Percentiles rank a stretch among this genome's conserved stretches.
These are phyloP conservation scores for Buteo buteo DNA, from an alignment of 2,113 vertebrate species.

Conservation along the genomic window DNA sequence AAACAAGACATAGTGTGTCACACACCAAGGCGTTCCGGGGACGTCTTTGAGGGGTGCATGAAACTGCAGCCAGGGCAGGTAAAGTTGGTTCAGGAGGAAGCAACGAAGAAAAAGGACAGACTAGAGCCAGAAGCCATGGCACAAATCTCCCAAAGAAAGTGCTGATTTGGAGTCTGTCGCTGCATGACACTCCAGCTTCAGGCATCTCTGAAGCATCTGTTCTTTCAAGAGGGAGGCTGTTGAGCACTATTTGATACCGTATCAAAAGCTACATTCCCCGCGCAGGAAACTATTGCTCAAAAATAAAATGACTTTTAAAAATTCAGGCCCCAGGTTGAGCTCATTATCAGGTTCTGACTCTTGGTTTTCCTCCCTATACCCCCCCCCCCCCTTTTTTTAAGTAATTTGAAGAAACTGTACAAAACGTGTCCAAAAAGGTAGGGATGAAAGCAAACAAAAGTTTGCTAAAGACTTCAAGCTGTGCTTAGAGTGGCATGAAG, in stretches of 20 bases:
- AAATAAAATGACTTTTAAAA: neutral
- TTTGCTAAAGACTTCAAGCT: neutral
- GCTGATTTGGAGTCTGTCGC: neutral
- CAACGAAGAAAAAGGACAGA: neutral
- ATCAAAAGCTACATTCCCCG: neutral
- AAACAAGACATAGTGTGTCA: neutral
- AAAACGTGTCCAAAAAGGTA: neutral
- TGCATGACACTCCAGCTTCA: neutral
- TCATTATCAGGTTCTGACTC: neutral
- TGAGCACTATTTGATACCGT: neutral
- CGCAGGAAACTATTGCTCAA: neutral
- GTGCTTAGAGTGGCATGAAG: neutral
- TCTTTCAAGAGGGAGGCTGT: neutral
- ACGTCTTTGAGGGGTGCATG: rapidly evolving
- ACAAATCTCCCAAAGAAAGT: neutral
- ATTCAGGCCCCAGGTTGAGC: neutral
- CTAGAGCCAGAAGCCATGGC: neutral
- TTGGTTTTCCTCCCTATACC: neutral
- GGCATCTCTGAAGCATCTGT: constrained; percentile 19
- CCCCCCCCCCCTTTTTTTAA: rapidly evolving
- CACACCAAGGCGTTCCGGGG: neutral
- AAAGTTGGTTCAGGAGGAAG: neutral
- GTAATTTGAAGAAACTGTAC: neutral
- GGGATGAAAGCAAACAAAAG: neutral
- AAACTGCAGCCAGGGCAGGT: neutral